These are phyloP conservation scores for Danio albolineatus DNA, from an alignment of 2,797 vertebrate genomes.

Conservation along the genomic window DNA sequence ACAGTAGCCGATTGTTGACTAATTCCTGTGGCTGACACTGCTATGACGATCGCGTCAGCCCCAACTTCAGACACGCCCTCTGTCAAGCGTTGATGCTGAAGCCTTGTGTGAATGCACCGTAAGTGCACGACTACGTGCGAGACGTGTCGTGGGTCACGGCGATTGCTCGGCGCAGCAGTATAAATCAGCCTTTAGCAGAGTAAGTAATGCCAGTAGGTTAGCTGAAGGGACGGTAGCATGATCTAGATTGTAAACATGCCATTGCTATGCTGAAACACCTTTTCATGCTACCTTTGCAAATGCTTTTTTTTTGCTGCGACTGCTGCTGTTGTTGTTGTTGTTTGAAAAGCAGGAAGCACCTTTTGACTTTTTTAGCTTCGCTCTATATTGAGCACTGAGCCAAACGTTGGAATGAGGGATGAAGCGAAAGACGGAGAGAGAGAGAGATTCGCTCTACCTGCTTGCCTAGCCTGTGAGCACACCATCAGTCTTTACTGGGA, in stretches of 20 bases:
- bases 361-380: slow-evolving; percentile 7
- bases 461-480: slow-evolving; percentile 73
- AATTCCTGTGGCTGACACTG: too few species aligned
- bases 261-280: neutral
- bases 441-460: slow-evolving; percentile 65
- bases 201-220: neutral
- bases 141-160: too few species aligned
- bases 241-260: neutral
- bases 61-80: too few species aligned
- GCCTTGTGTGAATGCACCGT: too few species aligned
- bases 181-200: too few species aligned
- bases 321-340: slow-evolving; percentile 5
- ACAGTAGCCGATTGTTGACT: too few species aligned
- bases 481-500: slow-evolving; percentile 79
- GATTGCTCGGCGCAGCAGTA: too few species aligned
- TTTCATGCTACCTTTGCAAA: neutral
- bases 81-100: too few species aligned
- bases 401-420: slow-evolving; percentile 28
- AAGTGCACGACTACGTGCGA: too few species aligned
- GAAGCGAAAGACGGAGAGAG: slow-evolving; percentile 51
- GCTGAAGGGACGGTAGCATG: neutral
- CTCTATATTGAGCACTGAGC: neutral
- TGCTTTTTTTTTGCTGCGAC: neutral
- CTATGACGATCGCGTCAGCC: too few species aligned
- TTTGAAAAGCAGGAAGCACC: neutral